These are phyloP conservation scores for Dromococcyx pavoninus DNA, from an alignment of 2,797 vertebrate genomes.

Conservation along the genomic window DNA sequence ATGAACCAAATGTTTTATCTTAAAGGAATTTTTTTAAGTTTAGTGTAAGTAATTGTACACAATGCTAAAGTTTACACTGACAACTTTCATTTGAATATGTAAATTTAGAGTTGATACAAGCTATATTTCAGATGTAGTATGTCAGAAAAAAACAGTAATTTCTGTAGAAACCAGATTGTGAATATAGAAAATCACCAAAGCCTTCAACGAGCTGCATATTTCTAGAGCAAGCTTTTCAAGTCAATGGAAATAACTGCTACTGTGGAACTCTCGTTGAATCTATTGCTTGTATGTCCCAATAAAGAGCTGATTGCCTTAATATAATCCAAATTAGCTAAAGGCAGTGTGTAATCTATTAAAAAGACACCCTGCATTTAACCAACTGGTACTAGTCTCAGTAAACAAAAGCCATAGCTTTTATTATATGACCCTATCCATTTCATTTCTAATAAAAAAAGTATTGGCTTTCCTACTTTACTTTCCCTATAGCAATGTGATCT, in stretches of 20 bases:
- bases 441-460: slow-evolving; percentile 1
- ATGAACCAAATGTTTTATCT: not conserved
- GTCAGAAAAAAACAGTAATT: not conserved
- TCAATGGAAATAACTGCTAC: not conserved
- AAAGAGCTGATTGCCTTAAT: slow-evolving; percentile 17
- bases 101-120: slow-evolving; percentile 15
- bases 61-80: not conserved
- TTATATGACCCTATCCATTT: not conserved
- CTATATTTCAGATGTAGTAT: not conserved
- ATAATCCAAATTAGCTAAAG: slow-evolving; percentile 33
- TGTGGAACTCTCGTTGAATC: slow-evolving; percentile 2
- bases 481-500: not conserved
- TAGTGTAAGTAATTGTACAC: not conserved
- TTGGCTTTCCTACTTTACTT: not conserved
- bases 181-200: not conserved
- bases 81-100: not conserved
- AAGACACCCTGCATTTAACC: slow-evolving; percentile 11
- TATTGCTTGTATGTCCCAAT: not conserved
- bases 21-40: not conserved
- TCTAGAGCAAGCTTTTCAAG: slow-evolving; percentile 2
- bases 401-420: slow-evolving; percentile 11
- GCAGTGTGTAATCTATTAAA: not conserved
- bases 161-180: not conserved
- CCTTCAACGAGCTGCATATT: not conserved
- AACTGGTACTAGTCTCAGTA: not conserved